Conservation (phyloP, 2,797 vertebrate genomes). For the Paratrypauchen microcephalus region DNA sequence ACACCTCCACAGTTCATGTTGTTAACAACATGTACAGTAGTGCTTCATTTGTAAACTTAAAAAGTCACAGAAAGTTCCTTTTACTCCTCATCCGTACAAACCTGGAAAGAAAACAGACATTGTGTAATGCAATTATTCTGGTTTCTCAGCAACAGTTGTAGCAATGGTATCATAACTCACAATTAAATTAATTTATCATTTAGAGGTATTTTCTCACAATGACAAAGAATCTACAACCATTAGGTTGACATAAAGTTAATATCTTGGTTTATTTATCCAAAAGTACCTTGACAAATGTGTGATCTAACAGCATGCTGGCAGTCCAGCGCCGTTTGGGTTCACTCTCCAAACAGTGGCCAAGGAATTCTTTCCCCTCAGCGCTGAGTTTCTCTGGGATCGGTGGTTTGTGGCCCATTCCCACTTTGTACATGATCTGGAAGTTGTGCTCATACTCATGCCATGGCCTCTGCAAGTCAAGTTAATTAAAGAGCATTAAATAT, state of each 20-base stretch:
- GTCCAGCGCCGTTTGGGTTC: constrained; percentile 96
- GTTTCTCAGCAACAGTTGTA: no score
- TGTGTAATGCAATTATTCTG: background rate
- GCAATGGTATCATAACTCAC: no score
- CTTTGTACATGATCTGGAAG: constrained; percentile 99
- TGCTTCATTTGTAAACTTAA: constrained; percentile 81
- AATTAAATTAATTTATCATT: background rate
- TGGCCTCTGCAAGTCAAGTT: constrained; percentile 81
- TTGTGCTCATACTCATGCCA: constrained; percentile 99
- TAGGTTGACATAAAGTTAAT: background rate
- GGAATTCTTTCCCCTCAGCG: constrained; percentile 96
- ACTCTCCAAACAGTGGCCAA: constrained; percentile 94
- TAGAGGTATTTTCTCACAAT: background rate
- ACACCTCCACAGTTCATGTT: constrained; percentile 54
- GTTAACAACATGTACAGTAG: constrained; percentile 92
- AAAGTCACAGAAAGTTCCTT: constrained; percentile 53
- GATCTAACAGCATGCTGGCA: constrained; percentile 95
- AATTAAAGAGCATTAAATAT: background rate
- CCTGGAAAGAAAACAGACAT: constrained; percentile 71
- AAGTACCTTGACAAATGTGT: constrained; percentile 94
- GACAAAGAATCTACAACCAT: background rate
- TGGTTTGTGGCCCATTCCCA: constrained; percentile 98
- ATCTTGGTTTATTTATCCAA: background rate
- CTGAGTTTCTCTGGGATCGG: constrained; percentile 95
- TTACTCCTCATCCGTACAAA: constrained; percentile 99